Evolutionary conservation across 2,888 invertebrate species (phyloP), one percentile per base, ranked within the genome.

Genomic region (Pammene fasciana): DNA sequence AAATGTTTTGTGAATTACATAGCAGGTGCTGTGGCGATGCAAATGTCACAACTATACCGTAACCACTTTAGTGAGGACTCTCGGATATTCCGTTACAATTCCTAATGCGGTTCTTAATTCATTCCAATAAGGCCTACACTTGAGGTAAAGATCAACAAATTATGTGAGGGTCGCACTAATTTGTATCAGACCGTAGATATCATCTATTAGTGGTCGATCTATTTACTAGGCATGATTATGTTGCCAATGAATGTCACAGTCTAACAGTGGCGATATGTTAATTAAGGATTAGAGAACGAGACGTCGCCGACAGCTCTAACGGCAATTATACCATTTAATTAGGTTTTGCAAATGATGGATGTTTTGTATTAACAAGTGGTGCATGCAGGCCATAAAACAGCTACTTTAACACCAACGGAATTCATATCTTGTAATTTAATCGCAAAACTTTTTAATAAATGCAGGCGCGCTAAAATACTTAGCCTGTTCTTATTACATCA

Each of bases 11-110:
- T 26, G 3, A 34, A 13, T 54, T 0, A 34, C 34, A n/a, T 34
- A 54, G 88, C 90, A 88, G 89, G 88, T 89, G 89, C 83, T 73
- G 65, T 59, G 66, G 54, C 72, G 74, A 68, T 79, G 83, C 86
- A 87, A 88, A 90, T 89, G 89, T 86, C 89, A 88, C 75, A 45
- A 54, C 45, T 45, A 5, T 38, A 54, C 66, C 34, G 14, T 65
- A 16, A 55, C 71, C 67, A 26, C 57, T 46, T 26, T 16, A 16
- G 13, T 6, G 13, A 65, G 68, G 38, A 41, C 64, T 64, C 62
- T 62, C 48, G 10, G 16, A 45, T 38, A 48, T 14, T 48, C 50
- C 50, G 61, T 62, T 50, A 41, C 38, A 16, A 50, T 50, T 14
- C 26, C 38, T 38, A 16, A 62, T 16, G n/a, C n/a, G 13, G 50